Conservation (phyloP, 2,797 vertebrate genomes). For the Cynodonichthys magdalenae region DNA sequence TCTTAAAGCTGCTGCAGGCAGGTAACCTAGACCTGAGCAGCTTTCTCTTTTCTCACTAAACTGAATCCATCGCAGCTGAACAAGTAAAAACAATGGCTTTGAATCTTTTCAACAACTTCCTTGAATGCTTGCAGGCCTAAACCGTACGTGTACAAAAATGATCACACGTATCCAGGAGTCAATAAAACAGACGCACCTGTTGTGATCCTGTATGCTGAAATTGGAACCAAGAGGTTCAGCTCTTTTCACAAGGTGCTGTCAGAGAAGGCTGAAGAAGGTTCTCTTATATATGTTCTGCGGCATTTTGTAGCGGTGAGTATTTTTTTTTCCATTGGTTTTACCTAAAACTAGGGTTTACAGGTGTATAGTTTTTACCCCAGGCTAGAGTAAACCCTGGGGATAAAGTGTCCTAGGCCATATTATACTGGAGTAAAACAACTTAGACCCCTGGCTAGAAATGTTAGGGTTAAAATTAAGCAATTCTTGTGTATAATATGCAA, state of each 20-base stretch:
- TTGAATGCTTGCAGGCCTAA: conserved; percentile 81
- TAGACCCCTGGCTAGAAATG: no score
- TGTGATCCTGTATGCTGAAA: conserved; percentile 93
- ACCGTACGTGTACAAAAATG: conserved; percentile 90
- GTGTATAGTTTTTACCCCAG: no score
- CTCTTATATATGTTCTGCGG: conserved; percentile 90
- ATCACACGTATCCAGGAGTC: conserved; percentile 88
- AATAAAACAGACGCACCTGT: conserved; percentile 85
- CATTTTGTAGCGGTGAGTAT: conserved; percentile 91
- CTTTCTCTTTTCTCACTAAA: conserved; percentile 13
- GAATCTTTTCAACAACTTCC: conserved; percentile 18
- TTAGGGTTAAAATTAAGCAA: no score
- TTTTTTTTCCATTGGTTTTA: neutral
- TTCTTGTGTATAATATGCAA: no score
- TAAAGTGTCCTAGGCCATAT: no score
- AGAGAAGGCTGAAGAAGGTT: conserved; percentile 85
- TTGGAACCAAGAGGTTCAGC: conserved; percentile 91
- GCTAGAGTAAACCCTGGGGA: no score
- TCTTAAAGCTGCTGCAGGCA: conserved; percentile 89
- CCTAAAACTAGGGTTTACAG: neutral
- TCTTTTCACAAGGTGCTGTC: conserved; percentile 89
- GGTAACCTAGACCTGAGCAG: conserved; percentile 74
- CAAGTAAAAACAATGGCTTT: neutral
- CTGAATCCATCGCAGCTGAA: neutral
- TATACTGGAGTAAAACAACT: no score